These are phyloP conservation scores for Thymelicus lineola DNA, from an alignment of 2,888 invertebrate genomes.

Conservation along the genomic window DNA sequence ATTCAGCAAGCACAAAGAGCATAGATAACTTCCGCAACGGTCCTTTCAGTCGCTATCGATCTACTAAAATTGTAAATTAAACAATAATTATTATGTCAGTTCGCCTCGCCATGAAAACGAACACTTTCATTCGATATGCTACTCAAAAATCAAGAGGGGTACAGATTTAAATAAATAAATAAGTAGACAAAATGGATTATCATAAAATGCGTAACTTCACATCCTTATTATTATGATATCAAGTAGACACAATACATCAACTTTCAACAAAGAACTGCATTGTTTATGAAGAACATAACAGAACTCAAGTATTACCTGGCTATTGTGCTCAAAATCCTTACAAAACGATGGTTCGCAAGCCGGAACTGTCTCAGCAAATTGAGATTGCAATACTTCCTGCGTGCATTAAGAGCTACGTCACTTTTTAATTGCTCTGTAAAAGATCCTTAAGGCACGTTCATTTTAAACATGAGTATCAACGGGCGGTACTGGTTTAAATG, in stretches of 20 bases:
- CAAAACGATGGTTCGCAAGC: slow-evolving; percentile 7
- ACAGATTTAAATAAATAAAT: too few species aligned
- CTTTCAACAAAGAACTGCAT: slow-evolving; percentile 10
- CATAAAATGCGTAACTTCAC: slow-evolving; percentile 14
- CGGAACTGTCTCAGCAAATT: slow-evolving; percentile 17
- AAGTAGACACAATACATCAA: slow-evolving; percentile 2
- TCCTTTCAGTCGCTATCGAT: too few species aligned
- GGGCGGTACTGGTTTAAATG: slow-evolving; percentile 12
- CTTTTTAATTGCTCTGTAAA: slow-evolving; percentile 27
- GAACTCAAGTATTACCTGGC: slow-evolving; percentile 3
- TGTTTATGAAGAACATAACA: slow-evolving; percentile 8
- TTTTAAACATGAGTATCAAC: slow-evolving; percentile 9
- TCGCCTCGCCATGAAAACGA: too few species aligned
- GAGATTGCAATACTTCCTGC: slow-evolving; percentile 16
- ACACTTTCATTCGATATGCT: too few species aligned
- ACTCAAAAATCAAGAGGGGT: too few species aligned
- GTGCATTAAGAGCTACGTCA: slow-evolving; percentile 25
- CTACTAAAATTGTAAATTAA: too few species aligned
- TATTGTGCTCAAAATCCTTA: slow-evolving; percentile 8
- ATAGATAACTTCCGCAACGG: too few species aligned
- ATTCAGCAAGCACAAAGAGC: too few species aligned
- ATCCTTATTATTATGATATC: neutral
- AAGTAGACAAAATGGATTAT: too few species aligned
- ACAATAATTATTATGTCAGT: too few species aligned
- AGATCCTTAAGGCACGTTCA: slow-evolving; percentile 26